Evolutionary conservation across 1,140 invertebrate species (phyloP), one percentile per base, ranked within the genome.

Genomic region (Colletes gigas): DNA sequence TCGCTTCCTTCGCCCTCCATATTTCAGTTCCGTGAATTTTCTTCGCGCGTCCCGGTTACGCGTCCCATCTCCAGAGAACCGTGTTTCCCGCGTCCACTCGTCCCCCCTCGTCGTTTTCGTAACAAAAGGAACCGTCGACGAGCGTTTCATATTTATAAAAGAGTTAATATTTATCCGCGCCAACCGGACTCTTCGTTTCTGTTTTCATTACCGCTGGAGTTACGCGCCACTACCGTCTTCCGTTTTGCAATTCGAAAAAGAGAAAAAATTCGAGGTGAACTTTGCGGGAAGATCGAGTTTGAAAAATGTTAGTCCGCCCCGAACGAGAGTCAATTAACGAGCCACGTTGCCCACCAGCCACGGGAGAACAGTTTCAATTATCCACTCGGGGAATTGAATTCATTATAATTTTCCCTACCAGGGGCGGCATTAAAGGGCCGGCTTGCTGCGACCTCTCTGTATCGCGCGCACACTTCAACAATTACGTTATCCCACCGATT

Each of bases 81-180:
- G 83, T 80, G 70, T 66, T 72, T 81, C 83, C 10, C 10, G 9
- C 17, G 41, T 6, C 44, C 41, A 41, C n/a, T 60, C 65, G 63
- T 44, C 54, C 41, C 54, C 41, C n/a, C 69, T 52, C 68, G 50
- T 72, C 39, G 69, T 17, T 30, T 47, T 54, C 60, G 69, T 41
- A 66, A 57, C 69, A 73, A 63, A 39, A 54, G 60, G 41, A 57
- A 79, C 15, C 30, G 41, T 30, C 41, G 19, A 19, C 41, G n/a
- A 60, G 21, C 60, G 78, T 81, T 81, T 76, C 59, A 81, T 66
- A 79, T 81, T 81, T 76, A 81, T 76, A 76, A 81, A 81, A 81
- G 63, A 52, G 62, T 81, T 81, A 76, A 81, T 81, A 81, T 81
- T 81, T 81, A 81, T 81, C 39, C 62, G 63, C 21, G 5, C 62